Base-by-base conservation (phyloP, 2,797 vertebrate species). In the Malacoctenus gilli region DNA sequence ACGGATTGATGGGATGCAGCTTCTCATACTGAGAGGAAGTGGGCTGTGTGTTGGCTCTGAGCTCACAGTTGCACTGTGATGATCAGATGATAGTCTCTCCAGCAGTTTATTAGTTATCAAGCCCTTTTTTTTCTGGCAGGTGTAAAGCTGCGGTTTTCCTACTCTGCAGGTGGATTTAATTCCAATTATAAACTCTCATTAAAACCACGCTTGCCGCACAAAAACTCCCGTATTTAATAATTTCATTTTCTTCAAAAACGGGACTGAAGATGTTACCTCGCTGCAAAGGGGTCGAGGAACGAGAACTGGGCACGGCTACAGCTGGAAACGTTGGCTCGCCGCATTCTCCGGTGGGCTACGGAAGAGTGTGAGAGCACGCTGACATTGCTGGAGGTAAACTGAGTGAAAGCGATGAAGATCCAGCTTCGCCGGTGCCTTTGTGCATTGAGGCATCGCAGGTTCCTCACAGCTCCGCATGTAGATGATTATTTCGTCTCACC, bases 21-120 rank as follows among this genome's bases (percentile, higher is more conserved):
- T 20, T 60, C 61, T 63, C 66, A 59, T 74, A 61, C 68, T 46
- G 67, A 74, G 37, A 59, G 59, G 50, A 73, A 64, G 77, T 68
- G 54, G 68, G 71, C 47, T 68, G 68, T 20, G 23, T 61, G 44
- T 58, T 68, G 53, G 76, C 64, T 55, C 18, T 4, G 34, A 51
- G 49, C 54, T 60, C 56, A 59, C 49, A 44, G 37, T 60, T 59
- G 36, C 50, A 50, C 19, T 19, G 40, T 16, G 47, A 67, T 69
- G 46, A 41, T 41, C 59, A 11, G 47, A 71, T 56, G 37, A 38
- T 49, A 8, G 35, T 64, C 54, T 43, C 42, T 65, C 49, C 37
- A 28, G 37, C 31, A 19, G 11, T 53, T 38, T 55, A 60, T 70
- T 56, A 49, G 52, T 63, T 55, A 62, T 59, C 43, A 41, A 22